phyloP scores from a whole-genome alignment of 2,888 invertebrate species.

The Volucella bombylans region DNA sequence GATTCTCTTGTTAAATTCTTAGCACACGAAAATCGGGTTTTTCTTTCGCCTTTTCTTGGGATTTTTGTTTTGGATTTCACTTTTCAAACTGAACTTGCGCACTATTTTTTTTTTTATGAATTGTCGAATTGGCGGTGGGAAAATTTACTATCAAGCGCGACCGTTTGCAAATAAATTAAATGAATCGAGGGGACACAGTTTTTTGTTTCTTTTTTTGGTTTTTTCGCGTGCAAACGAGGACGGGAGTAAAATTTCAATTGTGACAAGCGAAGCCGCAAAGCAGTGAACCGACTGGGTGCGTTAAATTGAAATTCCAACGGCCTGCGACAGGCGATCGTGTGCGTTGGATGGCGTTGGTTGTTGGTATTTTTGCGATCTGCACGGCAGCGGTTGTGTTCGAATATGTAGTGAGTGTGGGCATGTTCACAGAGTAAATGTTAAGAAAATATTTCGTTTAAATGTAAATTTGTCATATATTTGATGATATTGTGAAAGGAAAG shows the following conservation, averaged over 20 bases:
- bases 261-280: constrained; percentile 72
- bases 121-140: constrained; percentile 7
- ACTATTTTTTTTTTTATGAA: constrained; percentile 6
- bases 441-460: constrained; percentile 1
- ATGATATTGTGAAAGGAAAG: not conserved
- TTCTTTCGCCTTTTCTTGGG: too few relatives aligned
- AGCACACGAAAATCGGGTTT: constrained; percentile 6
- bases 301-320: constrained; percentile 74
- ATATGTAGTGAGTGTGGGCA: not conserved
- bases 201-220: constrained; percentile 11
- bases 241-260: constrained; percentile 53
- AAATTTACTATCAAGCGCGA: constrained; percentile 43
- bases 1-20: not conserved
- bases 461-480: not conserved
- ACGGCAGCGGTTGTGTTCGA: constrained; percentile 48
- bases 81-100: constrained; percentile 17
- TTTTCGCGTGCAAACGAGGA: constrained; percentile 41
- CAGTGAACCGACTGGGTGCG: constrained; percentile 70
- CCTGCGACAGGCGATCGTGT: constrained; percentile 44
- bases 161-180: constrained; percentile 34
- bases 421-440: constrained; percentile 12
- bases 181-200: constrained; percentile 19
- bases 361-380: constrained; percentile 40
- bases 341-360: constrained; percentile 44
- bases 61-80: constrained; percentile 10